These are phyloP conservation scores for Potamilus streckersoni DNA, from an alignment of 1,140 invertebrate species.

Conservation along the genomic window DNA sequence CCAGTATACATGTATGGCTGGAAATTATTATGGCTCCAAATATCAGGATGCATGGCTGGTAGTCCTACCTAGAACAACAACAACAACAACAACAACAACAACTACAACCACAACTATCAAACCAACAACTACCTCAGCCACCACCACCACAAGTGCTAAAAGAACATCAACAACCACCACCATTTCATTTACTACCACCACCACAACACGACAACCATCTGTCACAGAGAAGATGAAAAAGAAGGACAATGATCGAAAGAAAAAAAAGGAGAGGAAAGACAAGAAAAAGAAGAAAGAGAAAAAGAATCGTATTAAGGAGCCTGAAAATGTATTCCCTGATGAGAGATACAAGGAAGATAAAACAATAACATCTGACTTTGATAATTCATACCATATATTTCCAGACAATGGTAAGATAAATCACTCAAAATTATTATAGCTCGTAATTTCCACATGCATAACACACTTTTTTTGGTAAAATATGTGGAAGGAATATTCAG, in stretches of 20 bases:
- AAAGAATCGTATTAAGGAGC: constrained; percentile 14
- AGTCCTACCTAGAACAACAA: constrained; percentile 14
- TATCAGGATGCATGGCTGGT: constrained; percentile 25
- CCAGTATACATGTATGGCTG: constrained; percentile 30
- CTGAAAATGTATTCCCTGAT: background rate
- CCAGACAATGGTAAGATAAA: no score
- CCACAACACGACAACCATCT: background rate
- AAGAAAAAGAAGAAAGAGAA: constrained; percentile 20
- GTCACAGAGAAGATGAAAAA: constrained; percentile 10
- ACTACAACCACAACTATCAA: constrained; percentile 9
- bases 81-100: constrained; percentile 28
- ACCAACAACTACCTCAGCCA: constrained; percentile 10
- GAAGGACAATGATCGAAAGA: constrained; percentile 19
- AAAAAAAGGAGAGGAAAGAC: constrained; percentile 16
- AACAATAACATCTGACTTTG: no score
- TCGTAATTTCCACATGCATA: no score
- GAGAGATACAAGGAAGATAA: background rate
- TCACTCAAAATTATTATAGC: no score
- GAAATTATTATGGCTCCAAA: constrained; percentile 18
- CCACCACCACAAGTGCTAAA: background rate
- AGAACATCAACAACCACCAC: background rate
- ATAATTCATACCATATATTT: no score
- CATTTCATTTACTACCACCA: background rate
- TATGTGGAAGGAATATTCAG: no score
- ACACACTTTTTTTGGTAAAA: no score